Conservation (phyloP, 1,140 invertebrate species). For the Scaptomyza pallida region DNA sequence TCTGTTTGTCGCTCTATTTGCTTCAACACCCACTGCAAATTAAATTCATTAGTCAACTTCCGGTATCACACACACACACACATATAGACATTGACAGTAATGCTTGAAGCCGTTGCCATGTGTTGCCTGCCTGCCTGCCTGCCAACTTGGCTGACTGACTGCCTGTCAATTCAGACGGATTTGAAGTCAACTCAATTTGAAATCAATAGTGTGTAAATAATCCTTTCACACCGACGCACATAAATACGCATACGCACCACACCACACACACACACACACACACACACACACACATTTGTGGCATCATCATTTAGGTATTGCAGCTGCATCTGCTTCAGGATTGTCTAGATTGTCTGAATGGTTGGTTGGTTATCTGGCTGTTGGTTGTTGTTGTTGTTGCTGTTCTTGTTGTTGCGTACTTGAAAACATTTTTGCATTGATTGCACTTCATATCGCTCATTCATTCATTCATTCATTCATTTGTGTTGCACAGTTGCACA, state of each 20-base stretch:
- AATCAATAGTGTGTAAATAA: slow-evolving; percentile 83
- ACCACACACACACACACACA: slow-evolving; percentile 7
- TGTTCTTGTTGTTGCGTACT: too few species aligned
- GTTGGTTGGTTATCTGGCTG: slow-evolving; percentile 21
- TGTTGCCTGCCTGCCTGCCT: slow-evolving; percentile 38
- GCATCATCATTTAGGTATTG: slow-evolving; percentile 37
- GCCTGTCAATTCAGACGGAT: slow-evolving; percentile 79
- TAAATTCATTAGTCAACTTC: slow-evolving; percentile 83
- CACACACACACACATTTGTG: neutral
- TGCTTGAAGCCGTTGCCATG: slow-evolving; percentile 52
- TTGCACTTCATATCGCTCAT: slow-evolving; percentile 78
- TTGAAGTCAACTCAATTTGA: slow-evolving; percentile 83
- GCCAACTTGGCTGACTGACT: slow-evolving; percentile 24
- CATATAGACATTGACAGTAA: neutral
- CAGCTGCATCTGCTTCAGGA: slow-evolving; percentile 32
- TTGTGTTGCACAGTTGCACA: slow-evolving; percentile 22
- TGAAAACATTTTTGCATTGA: slow-evolving; percentile 81
- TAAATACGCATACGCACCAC: slow-evolving; percentile 36
- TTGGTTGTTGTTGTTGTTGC: slow-evolving; percentile 23
- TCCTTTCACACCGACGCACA: slow-evolving; percentile 70
- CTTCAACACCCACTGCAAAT: slow-evolving; percentile 80
- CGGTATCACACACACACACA: slow-evolving; percentile 52
- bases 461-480: slow-evolving; percentile 45
- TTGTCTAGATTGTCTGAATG: slow-evolving; percentile 26
- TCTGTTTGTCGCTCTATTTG: slow-evolving; percentile 74